These are phyloP conservation scores for Paguma larvata DNA, from an alignment of 2,797 vertebrate genomes.

Conservation along the genomic window DNA sequence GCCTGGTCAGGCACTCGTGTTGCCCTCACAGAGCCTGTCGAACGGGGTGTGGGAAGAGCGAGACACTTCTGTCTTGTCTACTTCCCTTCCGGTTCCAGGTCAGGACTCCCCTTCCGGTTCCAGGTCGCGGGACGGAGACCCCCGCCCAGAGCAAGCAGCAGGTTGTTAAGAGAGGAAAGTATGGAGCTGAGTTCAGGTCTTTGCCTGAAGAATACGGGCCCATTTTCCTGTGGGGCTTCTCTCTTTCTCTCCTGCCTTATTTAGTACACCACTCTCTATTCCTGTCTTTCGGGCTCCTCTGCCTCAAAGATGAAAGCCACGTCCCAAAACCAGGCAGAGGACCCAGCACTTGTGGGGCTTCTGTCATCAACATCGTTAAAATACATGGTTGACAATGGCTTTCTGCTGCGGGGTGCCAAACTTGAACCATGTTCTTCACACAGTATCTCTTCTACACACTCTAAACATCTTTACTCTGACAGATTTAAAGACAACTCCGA, in stretches of 20 bases:
- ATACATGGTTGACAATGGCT: background rate
- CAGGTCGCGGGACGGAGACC: too few relatives aligned
- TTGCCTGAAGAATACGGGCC: background rate
- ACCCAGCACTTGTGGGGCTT: background rate
- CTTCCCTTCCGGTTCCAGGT: too few relatives aligned
- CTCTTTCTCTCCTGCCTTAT: background rate
- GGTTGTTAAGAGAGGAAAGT: background rate
- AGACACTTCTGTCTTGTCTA: background rate
- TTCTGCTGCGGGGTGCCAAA: background rate
- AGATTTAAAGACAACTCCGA: constrained; percentile 55
- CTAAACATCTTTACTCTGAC: constrained; percentile 22
- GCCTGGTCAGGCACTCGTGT: too few relatives aligned
- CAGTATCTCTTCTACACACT: background rate
- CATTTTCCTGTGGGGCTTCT: background rate
- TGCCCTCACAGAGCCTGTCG: background rate
- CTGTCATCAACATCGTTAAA: background rate
- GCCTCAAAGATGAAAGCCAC: background rate
- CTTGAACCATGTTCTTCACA: background rate
- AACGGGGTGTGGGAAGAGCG: background rate
- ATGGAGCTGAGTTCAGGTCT: too few relatives aligned
- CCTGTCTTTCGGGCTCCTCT: background rate
- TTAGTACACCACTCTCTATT: background rate
- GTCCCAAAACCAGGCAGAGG: background rate
- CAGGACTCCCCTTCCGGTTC: too few relatives aligned
- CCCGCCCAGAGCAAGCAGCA: too few relatives aligned